Evolutionary conservation across 2,113 vertebrate genomes (phyloP), one percentile per base, ranked within the genome.

Genomic region (Prochilodus magdalenae): DNA sequence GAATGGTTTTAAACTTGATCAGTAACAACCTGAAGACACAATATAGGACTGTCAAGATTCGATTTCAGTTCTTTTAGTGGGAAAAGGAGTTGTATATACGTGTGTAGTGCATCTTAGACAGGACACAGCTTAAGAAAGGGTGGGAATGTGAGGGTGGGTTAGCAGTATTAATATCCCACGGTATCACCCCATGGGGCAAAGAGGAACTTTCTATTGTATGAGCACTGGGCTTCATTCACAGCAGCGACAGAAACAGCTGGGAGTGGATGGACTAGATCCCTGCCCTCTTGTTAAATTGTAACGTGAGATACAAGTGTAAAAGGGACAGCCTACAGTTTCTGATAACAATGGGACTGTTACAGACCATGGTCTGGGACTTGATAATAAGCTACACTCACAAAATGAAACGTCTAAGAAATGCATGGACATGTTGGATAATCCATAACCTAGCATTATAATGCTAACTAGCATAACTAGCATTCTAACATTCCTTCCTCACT

Each of bases 171-270:
- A 69, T 69, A 82, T 82, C 73, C 62, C 75, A 69, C 49, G 67
- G 74, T 82, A 71, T 81, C 69, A 81, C 33, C 63, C 57, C n/a
- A 65, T 69, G 20, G 55, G 81, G 63, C 51, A 78, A 29, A 80
- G 63, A 49, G 73, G 78, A 82, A 74, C 87, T 86, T 20, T 88
- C 85, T 29, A 87, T 67, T 89, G 82, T 73, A 29, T 78, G 53
- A 27, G 70, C 4, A 40, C 47, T 60, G 71, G 57, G 73, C 70
- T 77, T 81, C 74, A 80, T 77, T 80, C 73, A 79, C 60, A 80
- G 59, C 47, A 51, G 63, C 77, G 75, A 67, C 59, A 62, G 47
- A 72, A 69, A 73, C 57, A 77, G 73, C 74, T 77, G 73, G 72
- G 59, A 63, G 78, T 75, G 65, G 72, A 69, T 65, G 51, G 75